phyloP scores from a whole-genome alignment of 1,140 invertebrate genomes.

The Euborellia annulipes region DNA sequence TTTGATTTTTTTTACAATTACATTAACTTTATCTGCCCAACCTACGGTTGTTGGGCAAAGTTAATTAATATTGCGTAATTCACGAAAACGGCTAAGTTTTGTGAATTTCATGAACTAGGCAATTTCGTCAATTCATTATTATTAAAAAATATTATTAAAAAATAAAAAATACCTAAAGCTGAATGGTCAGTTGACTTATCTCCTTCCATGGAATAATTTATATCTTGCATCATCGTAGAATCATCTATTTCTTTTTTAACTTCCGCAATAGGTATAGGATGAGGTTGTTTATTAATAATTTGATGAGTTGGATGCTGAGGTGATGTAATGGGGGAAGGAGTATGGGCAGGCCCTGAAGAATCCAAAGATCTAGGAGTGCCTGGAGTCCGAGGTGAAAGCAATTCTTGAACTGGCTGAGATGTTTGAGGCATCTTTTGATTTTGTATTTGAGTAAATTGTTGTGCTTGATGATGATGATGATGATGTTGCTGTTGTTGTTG shows the following conservation, averaged over 20 bases:
- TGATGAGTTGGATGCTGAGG: neutral
- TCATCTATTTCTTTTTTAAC: conserved; percentile 27
- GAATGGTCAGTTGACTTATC: conserved; percentile 6
- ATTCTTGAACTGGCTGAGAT: conserved; percentile 17
- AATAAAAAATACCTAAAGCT: conserved; percentile 4
- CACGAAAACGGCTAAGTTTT: no score
- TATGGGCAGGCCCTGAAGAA: conserved; percentile 2
- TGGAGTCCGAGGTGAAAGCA: conserved; percentile 25
- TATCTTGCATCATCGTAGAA: neutral
- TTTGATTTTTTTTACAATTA: no score
- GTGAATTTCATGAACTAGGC: no score
- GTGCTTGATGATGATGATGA: conserved; percentile 15
- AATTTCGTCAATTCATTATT: no score
- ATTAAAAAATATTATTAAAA: neutral
- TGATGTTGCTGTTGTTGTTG: neutral
- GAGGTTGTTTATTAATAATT: no score
- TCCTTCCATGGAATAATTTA: neutral
- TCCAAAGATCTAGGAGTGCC: conserved; percentile 12
- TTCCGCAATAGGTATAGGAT: conserved; percentile 29
- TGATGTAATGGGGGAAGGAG: conserved; percentile 2
- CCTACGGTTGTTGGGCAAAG: no score
- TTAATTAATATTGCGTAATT: no score
- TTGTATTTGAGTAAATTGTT: conserved; percentile 14
- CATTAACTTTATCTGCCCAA: no score
- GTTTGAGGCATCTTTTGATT: conserved; percentile 27